phyloP scores from a whole-genome alignment of 2,113 vertebrate species.

The Gambusia holbrooki region DNA sequence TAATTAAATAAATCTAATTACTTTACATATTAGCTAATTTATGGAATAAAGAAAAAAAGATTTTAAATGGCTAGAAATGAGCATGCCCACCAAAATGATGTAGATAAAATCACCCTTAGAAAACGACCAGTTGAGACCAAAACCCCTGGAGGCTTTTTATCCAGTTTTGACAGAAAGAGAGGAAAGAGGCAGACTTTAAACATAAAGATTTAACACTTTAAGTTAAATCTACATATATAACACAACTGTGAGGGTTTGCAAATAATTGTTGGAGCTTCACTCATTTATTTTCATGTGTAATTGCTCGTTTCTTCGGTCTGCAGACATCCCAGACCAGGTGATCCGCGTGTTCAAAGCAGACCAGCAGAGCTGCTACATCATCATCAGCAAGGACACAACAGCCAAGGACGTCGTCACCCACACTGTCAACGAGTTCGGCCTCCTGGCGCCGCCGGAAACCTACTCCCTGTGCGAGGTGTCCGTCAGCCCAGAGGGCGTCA shows the following conservation, averaged over 20 bases:
- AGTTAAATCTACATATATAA: not conserved
- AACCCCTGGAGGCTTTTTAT: no score
- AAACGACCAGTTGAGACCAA: no score
- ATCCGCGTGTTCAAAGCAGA: slow-evolving; percentile 96
- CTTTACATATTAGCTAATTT: slow-evolving; percentile 13
- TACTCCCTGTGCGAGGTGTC: slow-evolving; percentile 97
- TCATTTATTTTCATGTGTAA: not conserved
- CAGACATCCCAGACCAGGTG: slow-evolving; percentile 96
- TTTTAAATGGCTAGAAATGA: slow-evolving; percentile 24
- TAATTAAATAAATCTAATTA: not conserved
- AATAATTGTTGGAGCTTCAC: not conserved
- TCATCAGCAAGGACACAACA: slow-evolving; percentile 97
- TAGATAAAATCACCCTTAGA: no score
- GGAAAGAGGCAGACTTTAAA: no score
- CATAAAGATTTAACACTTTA: no score
- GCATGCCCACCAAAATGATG: no score
- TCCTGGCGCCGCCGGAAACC: slow-evolving; percentile 84
- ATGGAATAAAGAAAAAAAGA: slow-evolving; percentile 8
- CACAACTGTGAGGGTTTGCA: not conserved
- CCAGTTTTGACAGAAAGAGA: no score
- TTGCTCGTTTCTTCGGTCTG: not conserved
- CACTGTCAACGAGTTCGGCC: slow-evolving; percentile 89
- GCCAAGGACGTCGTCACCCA: slow-evolving; percentile 96
- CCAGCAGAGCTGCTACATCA: slow-evolving; percentile 98
- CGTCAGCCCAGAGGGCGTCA: slow-evolving; percentile 93